phyloP scores from a whole-genome alignment of 2,888 invertebrate species.

The Diarsia mendica region DNA sequence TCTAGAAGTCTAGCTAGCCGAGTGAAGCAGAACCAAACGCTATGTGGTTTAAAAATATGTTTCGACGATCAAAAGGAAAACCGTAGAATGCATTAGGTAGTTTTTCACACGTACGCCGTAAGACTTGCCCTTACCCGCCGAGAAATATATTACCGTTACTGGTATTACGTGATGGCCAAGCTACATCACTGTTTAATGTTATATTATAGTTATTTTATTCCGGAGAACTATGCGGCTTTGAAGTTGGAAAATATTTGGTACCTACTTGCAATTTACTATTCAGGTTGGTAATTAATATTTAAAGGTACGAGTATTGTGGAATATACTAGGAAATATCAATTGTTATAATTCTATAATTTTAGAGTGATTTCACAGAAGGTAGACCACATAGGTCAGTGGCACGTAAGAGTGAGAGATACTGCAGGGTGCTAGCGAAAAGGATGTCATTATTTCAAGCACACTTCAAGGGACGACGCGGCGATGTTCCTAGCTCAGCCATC shows the following conservation, averaged over 20 bases:
- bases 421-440: constrained; percentile 30
- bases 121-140: constrained; percentile 38
- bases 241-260: constrained; percentile 14
- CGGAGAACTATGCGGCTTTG: constrained; percentile 5
- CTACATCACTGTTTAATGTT: constrained; percentile 54
- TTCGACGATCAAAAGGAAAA: constrained; percentile 30
- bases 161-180: constrained; percentile 53
- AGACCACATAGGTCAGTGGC: not conserved
- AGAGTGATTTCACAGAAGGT: not conserved
- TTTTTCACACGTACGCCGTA: constrained; percentile 53
- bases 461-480: constrained; percentile 11
- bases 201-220: constrained; percentile 48
- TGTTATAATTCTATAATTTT: not conserved
- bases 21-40: constrained; percentile 15
- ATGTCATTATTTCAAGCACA: constrained; percentile 39
- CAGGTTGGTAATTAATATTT: not conserved
- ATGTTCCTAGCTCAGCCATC: not conserved
- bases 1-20: not conserved
- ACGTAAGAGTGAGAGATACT: not conserved
- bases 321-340: not conserved
- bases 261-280: not conserved
- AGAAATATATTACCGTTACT: constrained; percentile 54
- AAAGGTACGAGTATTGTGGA: not conserved
- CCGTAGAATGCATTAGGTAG: constrained; percentile 34
- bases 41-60: constrained; percentile 29